Conservation (phyloP, 2,888 invertebrate genomes). For the Abrostola tripartita region DNA sequence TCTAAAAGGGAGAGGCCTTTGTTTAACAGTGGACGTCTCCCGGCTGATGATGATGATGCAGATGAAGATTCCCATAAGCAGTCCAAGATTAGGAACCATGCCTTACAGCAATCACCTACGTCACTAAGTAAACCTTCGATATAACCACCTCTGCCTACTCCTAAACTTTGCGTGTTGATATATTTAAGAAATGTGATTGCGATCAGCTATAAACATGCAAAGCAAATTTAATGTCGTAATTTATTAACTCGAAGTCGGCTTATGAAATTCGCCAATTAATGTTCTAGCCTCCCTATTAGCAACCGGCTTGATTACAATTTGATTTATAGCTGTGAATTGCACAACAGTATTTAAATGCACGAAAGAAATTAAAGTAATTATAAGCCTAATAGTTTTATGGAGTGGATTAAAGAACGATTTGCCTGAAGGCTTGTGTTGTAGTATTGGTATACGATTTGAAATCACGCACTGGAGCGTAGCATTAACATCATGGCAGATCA, state of each 20-base stretch:
- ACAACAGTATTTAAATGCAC: constrained; percentile 58
- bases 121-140: too few relatives aligned
- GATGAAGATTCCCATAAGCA: too few relatives aligned
- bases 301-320: constrained; percentile 60
- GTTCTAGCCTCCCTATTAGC: constrained; percentile 69
- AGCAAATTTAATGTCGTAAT: constrained; percentile 51
- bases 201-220: constrained; percentile 38
- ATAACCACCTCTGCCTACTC: too few relatives aligned
- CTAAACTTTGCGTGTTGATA: too few relatives aligned
- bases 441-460: background rate
- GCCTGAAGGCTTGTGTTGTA: background rate
- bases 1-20: too few relatives aligned
- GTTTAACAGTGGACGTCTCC: too few relatives aligned
- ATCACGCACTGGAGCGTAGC: background rate
- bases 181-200: constrained; percentile 12
- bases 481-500: too few relatives aligned
- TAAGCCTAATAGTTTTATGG: constrained; percentile 40
- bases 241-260: constrained; percentile 63
- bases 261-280: constrained; percentile 72
- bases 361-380: constrained; percentile 51
- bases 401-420: constrained; percentile 30
- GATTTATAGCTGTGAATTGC: constrained; percentile 47
- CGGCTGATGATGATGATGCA: too few relatives aligned
- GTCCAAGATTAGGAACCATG: too few relatives aligned
- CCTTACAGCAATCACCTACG: constrained; percentile 4